phyloP scores from a whole-genome alignment of 2,888 invertebrate species.

The Erannis defoliaria region DNA sequence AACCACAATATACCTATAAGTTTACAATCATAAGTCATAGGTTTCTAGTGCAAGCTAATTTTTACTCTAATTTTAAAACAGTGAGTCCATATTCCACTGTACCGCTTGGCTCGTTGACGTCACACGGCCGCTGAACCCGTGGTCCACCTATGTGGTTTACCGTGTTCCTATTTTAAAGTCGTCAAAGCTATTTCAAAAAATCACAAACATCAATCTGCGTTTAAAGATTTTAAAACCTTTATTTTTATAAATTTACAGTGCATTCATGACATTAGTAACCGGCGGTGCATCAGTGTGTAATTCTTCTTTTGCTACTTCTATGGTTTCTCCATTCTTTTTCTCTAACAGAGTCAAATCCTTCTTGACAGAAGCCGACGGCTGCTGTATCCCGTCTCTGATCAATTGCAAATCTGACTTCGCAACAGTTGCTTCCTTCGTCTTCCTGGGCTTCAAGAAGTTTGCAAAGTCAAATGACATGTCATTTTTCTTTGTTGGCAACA shows the following conservation, averaged over 20 bases:
- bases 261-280: constrained; percentile 42
- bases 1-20: no score
- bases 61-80: no score
- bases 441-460: constrained; percentile 32
- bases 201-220: constrained; percentile 19
- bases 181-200: no score
- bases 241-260: constrained; percentile 47
- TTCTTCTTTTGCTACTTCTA: constrained; percentile 38
- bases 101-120: no score
- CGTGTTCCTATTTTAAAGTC: no score
- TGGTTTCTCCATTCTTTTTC: constrained; percentile 42
- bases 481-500: constrained; percentile 72
- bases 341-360: constrained; percentile 63
- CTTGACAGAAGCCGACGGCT: constrained; percentile 57
- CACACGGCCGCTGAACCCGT: no score
- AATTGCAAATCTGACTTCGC: constrained; percentile 60
- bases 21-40: no score
- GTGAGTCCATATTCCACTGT: no score
- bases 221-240: constrained; percentile 12
- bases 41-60: no score
- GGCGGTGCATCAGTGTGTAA: constrained; percentile 45
- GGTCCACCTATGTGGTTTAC: no score
- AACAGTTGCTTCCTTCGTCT: constrained; percentile 18
- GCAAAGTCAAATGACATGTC: constrained; percentile 41
- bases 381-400: constrained; percentile 67